phyloP scores from a whole-genome alignment of 2,797 vertebrate species.

The Tragopan temminckii region DNA sequence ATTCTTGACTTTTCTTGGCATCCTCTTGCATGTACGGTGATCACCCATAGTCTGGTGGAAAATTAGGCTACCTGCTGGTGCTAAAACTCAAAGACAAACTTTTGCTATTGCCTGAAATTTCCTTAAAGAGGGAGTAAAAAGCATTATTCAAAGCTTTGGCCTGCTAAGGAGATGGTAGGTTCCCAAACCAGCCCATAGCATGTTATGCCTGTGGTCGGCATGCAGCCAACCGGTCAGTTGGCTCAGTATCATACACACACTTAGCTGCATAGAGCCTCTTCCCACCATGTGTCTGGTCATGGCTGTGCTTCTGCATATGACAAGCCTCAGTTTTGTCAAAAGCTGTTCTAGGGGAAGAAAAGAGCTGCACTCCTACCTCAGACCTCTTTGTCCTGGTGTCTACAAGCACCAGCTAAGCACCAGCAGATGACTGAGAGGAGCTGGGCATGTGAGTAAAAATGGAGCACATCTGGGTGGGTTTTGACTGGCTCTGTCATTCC shows the following conservation, averaged over 20 bases:
- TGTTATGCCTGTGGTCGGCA: neutral
- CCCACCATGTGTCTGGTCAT: fast-evolving
- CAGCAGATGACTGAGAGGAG: neutral
- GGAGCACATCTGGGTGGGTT: neutral
- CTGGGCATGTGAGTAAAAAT: neutral
- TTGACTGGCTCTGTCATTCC: conserved; percentile 40
- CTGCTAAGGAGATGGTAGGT: neutral
- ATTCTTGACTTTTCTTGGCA: neutral
- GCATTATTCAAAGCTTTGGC: neutral
- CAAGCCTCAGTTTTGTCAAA: neutral
- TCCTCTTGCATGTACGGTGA: neutral
- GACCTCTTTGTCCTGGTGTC: neutral
- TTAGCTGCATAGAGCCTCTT: neutral
- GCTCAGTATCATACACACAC: neutral
- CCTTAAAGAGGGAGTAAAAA: neutral
- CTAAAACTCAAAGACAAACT: neutral
- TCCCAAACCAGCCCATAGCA: neutral
- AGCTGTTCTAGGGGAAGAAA: neutral
- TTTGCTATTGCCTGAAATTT: neutral
- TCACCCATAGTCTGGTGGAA: neutral
- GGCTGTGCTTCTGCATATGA: neutral
- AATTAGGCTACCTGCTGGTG: neutral
- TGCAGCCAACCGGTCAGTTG: neutral
- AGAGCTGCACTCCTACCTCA: neutral
- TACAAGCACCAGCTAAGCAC: neutral